These are phyloP conservation scores for Temnopleurus reevesii DNA, from an alignment of 53 echinoderm and acorn worm genomes.

Conservation along the genomic window DNA sequence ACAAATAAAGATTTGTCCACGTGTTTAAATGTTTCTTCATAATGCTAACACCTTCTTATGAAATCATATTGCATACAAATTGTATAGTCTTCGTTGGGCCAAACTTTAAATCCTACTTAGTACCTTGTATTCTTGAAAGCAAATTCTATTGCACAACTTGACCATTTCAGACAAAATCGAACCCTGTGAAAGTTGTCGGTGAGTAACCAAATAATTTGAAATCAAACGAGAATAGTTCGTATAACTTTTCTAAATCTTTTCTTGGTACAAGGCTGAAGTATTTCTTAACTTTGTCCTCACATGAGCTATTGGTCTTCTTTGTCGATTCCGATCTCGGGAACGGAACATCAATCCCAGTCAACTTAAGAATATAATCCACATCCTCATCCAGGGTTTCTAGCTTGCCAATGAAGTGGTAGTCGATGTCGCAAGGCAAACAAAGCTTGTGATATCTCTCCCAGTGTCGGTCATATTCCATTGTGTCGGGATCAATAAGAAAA, in stretches of 20 bases:
- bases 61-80: no score
- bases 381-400: not conserved
- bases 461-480: not conserved
- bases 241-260: not conserved
- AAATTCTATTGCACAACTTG: no score
- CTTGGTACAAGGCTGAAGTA: not conserved
- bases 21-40: no score
- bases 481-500: not conserved
- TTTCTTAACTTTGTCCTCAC: not conserved
- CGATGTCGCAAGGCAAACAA: conserved; percentile 32
- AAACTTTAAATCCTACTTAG: no score
- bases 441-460: not conserved
- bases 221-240: not conserved
- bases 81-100: no score
- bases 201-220: conserved; percentile 33
- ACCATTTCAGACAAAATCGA: no score
- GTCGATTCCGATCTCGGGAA: not conserved
- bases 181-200: not conserved
- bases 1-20: no score
- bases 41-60: no score
- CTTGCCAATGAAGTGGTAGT: conserved; percentile 33
- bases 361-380: not conserved
- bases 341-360: not conserved
- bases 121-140: no score
- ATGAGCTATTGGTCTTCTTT: not conserved